Evolutionary conservation across 2,888 invertebrate species (phyloP).

Genomic region (Melinopterus prodromus): DNA sequence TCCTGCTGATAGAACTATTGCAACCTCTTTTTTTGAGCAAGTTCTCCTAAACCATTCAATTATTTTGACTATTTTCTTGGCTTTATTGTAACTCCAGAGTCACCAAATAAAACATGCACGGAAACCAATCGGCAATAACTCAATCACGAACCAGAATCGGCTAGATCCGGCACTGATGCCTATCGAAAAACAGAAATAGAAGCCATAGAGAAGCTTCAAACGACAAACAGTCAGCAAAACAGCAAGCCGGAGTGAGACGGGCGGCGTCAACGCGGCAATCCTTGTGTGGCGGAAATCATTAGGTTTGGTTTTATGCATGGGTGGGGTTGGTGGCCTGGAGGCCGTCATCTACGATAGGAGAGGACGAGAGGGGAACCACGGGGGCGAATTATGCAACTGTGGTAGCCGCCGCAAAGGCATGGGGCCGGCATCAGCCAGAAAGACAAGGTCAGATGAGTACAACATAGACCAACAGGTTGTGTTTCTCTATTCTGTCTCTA

Average conservation of each 20-base stretch:
- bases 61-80: too few species aligned
- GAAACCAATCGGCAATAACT: not conserved
- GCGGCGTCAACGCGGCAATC: conserved; percentile 7
- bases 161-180: not conserved
- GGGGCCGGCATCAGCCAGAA: conserved; percentile 37
- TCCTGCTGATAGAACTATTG: too few species aligned
- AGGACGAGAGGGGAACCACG: conserved; percentile 34
- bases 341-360: not conserved
- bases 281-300: conserved; percentile 42
- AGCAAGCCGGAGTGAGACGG: conserved; percentile 11
- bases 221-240: not conserved
- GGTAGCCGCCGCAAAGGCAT: conserved; percentile 31
- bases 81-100: too few species aligned
- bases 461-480: conserved; percentile 41
- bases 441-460: conserved; percentile 45
- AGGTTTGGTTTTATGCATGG: conserved; percentile 39
- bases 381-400: conserved; percentile 45
- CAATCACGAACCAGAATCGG: not conserved
- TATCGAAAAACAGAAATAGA: not conserved
- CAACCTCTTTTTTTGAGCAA: too few species aligned
- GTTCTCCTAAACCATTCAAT: too few species aligned
- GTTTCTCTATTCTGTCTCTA: conserved; percentile 20
- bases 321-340: conserved; percentile 34
- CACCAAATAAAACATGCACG: too few species aligned
- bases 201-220: not conserved